These are phyloP conservation scores for Sclerurus mexicanus DNA, from an alignment of 2,113 vertebrate species.

Conservation along the genomic window DNA sequence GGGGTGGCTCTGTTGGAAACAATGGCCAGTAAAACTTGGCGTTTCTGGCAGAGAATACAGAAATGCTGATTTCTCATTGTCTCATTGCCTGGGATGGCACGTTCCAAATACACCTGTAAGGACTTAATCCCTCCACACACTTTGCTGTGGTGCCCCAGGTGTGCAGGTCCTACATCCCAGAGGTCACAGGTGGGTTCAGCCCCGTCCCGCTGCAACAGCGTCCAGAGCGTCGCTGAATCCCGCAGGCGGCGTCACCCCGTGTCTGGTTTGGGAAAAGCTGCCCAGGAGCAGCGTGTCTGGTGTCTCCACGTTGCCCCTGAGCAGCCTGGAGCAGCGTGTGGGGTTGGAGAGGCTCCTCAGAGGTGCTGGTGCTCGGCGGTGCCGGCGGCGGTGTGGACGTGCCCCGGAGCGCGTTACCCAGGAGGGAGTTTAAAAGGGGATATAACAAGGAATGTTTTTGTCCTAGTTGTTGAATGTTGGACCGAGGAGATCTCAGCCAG, in stretches of 20 bases:
- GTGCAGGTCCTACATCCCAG: rapidly evolving
- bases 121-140: not conserved
- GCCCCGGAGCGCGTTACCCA: not conserved
- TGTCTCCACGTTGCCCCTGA: not conserved
- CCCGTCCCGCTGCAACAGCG: rapidly evolving
- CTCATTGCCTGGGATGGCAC: not conserved
- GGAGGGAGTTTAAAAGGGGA: not conserved
- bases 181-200: rapidly evolving
- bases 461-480: constrained; percentile 86
- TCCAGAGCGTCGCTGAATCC: rapidly evolving
- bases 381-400: not conserved
- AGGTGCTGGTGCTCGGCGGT: not conserved
- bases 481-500: constrained; percentile 77
- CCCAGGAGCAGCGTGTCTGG: not conserved
- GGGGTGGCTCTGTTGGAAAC: not conserved
- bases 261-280: not conserved
- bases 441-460: constrained; percentile 59
- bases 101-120: not conserved
- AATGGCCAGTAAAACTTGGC: not conserved
- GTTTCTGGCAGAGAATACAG: not conserved
- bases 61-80: not conserved
- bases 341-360: not conserved
- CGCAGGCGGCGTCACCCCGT: not conserved
- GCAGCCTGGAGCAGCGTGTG: not conserved
- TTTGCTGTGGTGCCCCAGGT: not conserved